phyloP scores from a whole-genome alignment of 2,888 invertebrate species.

The Neoaliturus tenellus region DNA sequence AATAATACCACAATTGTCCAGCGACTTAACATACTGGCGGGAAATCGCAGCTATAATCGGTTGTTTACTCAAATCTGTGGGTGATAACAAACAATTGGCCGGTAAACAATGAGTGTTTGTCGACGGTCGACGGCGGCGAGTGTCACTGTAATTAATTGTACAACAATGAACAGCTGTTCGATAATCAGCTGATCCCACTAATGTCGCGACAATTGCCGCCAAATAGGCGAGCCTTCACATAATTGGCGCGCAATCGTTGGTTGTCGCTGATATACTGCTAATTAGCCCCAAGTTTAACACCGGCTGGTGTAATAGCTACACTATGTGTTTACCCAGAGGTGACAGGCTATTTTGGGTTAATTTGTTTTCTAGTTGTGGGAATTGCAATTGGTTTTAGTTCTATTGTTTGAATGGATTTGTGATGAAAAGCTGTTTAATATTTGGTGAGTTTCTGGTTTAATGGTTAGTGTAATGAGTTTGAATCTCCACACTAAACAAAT shows the following conservation, averaged over 20 bases:
- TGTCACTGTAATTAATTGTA: conserved; percentile 47
- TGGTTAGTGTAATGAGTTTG: too few relatives aligned
- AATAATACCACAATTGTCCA: too few relatives aligned
- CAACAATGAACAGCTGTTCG: conserved; percentile 49
- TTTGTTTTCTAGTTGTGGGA: not conserved
- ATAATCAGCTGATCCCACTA: conserved; percentile 35
- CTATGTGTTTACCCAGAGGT: not conserved
- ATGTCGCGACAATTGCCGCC: conserved; percentile 29
- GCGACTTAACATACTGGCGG: not conserved
- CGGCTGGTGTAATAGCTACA: not conserved
- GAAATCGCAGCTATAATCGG: conserved; percentile 21
- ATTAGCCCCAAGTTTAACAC: conserved; percentile 15
- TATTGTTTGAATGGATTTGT: too few relatives aligned
- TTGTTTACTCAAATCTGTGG: conserved; percentile 26
- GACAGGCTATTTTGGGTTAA: not conserved
- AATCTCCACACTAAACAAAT: too few relatives aligned
- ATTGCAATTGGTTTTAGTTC: too few relatives aligned
- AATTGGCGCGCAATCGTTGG: conserved; percentile 16
- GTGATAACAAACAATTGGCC: conserved; percentile 35
- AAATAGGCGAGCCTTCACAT: conserved; percentile 36
- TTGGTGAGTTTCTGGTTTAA: too few relatives aligned
- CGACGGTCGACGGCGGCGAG: conserved; percentile 25
- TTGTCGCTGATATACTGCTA: conserved; percentile 28
- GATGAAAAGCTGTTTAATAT: too few relatives aligned
- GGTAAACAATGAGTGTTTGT: conserved; percentile 45